Evolutionary conservation across 2,888 invertebrate genomes (phyloP).

Genomic region (Latrodectus elegans): DNA sequence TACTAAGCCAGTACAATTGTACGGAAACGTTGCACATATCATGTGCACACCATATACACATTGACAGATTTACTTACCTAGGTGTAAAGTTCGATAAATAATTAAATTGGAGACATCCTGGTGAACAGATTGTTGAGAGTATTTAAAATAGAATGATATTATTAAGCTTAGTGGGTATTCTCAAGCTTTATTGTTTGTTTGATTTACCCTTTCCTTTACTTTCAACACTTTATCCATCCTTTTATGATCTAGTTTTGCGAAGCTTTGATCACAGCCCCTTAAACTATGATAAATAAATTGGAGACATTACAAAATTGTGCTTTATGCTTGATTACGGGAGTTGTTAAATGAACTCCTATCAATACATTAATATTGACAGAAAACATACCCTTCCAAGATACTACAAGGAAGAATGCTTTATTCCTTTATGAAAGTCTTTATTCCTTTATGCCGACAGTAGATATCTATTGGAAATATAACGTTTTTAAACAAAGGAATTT

Average conservation of each 20-base stretch:
- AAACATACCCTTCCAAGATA: constrained; percentile 13
- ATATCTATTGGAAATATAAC: too few species aligned
- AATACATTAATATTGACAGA: background rate
- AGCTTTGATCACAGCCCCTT: background rate
- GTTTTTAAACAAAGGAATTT: too few species aligned
- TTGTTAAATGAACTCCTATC: background rate
- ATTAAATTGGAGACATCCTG: constrained; percentile 5
- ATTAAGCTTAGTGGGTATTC: background rate
- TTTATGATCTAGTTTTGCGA: constrained; percentile 22
- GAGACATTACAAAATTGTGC: constrained; percentile 12
- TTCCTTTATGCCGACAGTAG: too few species aligned
- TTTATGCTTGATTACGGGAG: background rate
- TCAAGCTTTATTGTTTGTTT: background rate
- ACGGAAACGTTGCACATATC: too few species aligned
- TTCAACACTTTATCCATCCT: constrained; percentile 9
- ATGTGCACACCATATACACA: too few species aligned
- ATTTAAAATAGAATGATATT: background rate
- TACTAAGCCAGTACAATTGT: background rate
- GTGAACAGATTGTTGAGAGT: background rate
- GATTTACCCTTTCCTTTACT: background rate
- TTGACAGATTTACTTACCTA: background rate
- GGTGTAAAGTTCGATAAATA: constrained; percentile 8
- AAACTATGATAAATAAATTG: constrained; percentile 5
- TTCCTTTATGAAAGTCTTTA: too few species aligned
- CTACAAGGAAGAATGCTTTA: too few species aligned